Conservation (phyloP, 23 tunicate genomes). For the Halocynthia aurantium region DNA sequence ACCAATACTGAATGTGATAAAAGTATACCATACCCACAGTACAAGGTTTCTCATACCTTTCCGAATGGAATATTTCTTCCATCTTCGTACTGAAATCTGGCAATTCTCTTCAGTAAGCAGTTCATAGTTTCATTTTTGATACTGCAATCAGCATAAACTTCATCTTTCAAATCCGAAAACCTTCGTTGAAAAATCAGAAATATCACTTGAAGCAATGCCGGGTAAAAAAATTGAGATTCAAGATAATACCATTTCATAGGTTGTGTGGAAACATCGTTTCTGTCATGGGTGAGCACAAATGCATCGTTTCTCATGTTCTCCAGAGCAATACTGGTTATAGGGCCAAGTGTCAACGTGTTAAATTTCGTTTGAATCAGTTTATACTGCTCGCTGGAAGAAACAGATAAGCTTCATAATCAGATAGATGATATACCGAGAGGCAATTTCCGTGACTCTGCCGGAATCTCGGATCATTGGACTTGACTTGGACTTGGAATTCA, state of each 20-base stretch:
- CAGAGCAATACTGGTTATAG: constrained; percentile 30
- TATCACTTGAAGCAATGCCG: neutral
- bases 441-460: too few species aligned
- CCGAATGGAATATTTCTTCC: constrained; percentile 46
- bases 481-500: too few species aligned
- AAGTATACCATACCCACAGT: neutral
- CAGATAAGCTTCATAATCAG: neutral
- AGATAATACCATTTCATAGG: constrained; percentile 46
- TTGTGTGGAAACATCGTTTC: constrained; percentile 52
- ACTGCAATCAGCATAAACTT: constrained; percentile 21
- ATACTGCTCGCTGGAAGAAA: constrained; percentile 35
- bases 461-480: too few species aligned
- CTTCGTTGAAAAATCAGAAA: neutral
- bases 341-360: constrained; percentile 44
- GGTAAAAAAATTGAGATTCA: too few species aligned
- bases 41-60: constrained; percentile 37
- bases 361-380: constrained; percentile 59
- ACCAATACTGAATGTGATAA: too few species aligned
- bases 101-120: constrained; percentile 32
- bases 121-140: constrained; percentile 30
- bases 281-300: constrained; percentile 26
- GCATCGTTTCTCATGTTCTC: constrained; percentile 76
- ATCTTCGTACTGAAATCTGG: constrained; percentile 72
- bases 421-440: too few species aligned
- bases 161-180: constrained; percentile 30